phyloP scores from a whole-genome alignment of 1,140 invertebrate genomes.

The Caenorhabditis elegans region DNA sequence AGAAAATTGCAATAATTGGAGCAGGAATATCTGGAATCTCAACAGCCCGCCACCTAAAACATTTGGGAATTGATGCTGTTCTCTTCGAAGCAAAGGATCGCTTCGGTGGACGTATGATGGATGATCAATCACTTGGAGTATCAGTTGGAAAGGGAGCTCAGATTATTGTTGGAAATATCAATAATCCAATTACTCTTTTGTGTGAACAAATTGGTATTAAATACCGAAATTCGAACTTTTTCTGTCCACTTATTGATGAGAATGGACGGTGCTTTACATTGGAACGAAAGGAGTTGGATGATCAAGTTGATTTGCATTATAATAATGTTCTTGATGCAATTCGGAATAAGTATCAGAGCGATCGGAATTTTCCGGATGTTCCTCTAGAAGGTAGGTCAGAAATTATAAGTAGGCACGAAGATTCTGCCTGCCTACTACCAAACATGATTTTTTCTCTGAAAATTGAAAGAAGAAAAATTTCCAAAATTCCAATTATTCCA shows the following conservation, averaged over 20 bases:
- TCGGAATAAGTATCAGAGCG: background rate
- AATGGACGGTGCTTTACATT: slow-evolving; percentile 52
- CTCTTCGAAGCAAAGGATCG: slow-evolving; percentile 68
- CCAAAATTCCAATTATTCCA: too few species aligned
- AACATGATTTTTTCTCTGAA: too few species aligned
- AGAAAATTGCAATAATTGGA: slow-evolving; percentile 68
- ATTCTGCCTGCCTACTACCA: too few species aligned
- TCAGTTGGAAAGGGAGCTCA: slow-evolving; percentile 68
- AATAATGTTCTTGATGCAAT: slow-evolving; percentile 12
- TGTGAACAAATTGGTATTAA: slow-evolving; percentile 67
- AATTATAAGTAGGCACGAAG: too few species aligned
- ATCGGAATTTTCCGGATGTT: background rate
- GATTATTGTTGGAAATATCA: slow-evolving; percentile 68
- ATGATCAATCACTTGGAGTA: slow-evolving; percentile 64
- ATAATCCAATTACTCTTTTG: slow-evolving; percentile 70
- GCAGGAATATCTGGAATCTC: slow-evolving; percentile 68
- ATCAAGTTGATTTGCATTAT: slow-evolving; percentile 23
- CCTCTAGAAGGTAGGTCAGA: background rate
- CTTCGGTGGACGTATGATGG: slow-evolving; percentile 69
- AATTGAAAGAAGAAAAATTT: too few species aligned
- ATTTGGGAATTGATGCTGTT: slow-evolving; percentile 68
- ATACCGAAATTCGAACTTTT: slow-evolving; percentile 40
- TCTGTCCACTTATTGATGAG: slow-evolving; percentile 57
- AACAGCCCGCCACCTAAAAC: slow-evolving; percentile 68
- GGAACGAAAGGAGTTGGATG: slow-evolving; percentile 40